A percentile compares a stretch with the other conserved stretches of the same genome.
phyloP scores from a whole-genome alignment of 30 jellyfish, hydroid and myxozoan genomes.

The Hydractinia symbiolongicarpus region DNA sequence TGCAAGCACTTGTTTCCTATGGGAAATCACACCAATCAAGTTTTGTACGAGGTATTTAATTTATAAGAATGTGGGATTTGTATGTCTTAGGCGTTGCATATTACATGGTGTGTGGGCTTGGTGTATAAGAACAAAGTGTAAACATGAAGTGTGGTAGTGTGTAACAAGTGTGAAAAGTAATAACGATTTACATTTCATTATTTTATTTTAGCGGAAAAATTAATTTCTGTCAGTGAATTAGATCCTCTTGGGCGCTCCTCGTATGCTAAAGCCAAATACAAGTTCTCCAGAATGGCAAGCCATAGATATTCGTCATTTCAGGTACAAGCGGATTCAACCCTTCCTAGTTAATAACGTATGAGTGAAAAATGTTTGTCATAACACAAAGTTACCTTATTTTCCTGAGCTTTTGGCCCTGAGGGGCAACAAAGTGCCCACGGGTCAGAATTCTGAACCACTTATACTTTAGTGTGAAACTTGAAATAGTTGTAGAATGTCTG shows the following conservation, averaged over 20 bases:
- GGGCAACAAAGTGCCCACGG: background rate
- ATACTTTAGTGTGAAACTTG: too few species aligned
- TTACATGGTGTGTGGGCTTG: background rate
- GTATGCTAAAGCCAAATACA: conserved; percentile 35
- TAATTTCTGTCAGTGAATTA: conserved; percentile 51
- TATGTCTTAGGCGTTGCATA: too few species aligned
- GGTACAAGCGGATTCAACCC: conserved; percentile 25
- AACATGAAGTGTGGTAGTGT: background rate
- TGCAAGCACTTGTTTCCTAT: too few species aligned
- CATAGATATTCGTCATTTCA: conserved; percentile 78
- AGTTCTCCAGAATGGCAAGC: conserved; percentile 30
- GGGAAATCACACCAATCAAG: too few species aligned
- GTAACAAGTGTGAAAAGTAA: background rate
- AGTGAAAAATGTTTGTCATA: background rate
- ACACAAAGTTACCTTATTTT: background rate
- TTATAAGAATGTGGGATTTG: too few species aligned
- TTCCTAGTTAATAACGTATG: background rate
- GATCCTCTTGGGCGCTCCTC: conserved; percentile 75
- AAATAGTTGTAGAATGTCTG: too few species aligned
- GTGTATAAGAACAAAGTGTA: background rate
- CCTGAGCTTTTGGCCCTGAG: background rate
- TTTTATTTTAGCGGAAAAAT: conserved; percentile 58
- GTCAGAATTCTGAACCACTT: too few species aligned
- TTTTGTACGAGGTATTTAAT: too few species aligned
- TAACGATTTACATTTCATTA: background rate